A percentile compares a stretch with the other conserved stretches of the same genome.
These are phyloP conservation scores for Lymantria monacha DNA, from an alignment of 2,888 invertebrate species.

Conservation along the genomic window DNA sequence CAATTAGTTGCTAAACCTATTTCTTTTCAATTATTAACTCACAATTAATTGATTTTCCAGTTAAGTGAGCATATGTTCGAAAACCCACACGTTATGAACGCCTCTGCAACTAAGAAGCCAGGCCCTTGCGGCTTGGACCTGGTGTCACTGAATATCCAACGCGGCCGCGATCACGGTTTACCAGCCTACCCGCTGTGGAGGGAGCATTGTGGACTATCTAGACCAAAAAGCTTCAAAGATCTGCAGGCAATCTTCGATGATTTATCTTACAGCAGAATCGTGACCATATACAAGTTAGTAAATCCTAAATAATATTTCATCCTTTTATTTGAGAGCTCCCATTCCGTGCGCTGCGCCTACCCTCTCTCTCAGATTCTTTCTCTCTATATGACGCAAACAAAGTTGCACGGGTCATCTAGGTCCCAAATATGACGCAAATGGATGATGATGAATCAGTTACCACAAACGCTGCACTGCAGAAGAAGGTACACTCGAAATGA, in stretches of 20 bases:
- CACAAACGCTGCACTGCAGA: background rate
- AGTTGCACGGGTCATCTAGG: background rate
- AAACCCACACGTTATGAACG: conserved; percentile 55
- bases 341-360: no score
- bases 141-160: conserved; percentile 93
- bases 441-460: background rate
- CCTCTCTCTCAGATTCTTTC: no score
- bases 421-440: background rate
- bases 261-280: conserved; percentile 83
- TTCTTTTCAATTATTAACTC: no score
- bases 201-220: conserved; percentile 86
- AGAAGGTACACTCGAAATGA: background rate
- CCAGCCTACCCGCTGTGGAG: conserved; percentile 90
- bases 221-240: conserved; percentile 84
- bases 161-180: conserved; percentile 94
- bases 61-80: conserved; percentile 87
- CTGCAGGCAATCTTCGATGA: conserved; percentile 85
- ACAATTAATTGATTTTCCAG: conserved; percentile 64
- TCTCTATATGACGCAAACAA: background rate
- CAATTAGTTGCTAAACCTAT: no score
- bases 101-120: conserved; percentile 22
- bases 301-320: background rate
- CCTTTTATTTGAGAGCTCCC: no score
- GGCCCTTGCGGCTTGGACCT: conserved; percentile 89
- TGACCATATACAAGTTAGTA: conserved; percentile 84